Evolutionary conservation across 2,113 vertebrate genomes (phyloP).

Genomic region (Miniopterus natalensis): DNA sequence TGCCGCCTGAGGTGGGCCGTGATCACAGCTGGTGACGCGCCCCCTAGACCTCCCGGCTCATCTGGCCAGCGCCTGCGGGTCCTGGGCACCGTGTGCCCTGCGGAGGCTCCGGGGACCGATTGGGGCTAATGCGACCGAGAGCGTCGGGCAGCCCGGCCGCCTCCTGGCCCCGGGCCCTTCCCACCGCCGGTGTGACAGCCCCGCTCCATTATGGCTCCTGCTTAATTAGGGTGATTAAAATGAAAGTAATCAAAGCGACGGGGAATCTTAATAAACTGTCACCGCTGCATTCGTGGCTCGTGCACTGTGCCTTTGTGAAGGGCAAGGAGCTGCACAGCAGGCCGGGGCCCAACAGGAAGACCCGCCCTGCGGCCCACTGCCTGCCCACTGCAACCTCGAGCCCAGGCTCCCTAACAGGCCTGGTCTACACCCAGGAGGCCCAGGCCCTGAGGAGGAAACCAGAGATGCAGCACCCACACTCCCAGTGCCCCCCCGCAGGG

Average conservation of each 20-base stretch:
- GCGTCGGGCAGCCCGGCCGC: neutral
- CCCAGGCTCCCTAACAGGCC: neutral
- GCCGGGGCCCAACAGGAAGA: accelerated
- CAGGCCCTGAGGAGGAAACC: neutral
- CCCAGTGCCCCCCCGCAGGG: neutral
- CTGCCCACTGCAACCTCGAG: neutral
- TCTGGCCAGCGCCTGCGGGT: constrained; percentile 52
- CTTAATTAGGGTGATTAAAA: constrained; percentile 86
- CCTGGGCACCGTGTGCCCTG: accelerated
- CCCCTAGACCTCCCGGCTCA: accelerated
- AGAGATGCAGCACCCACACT: accelerated
- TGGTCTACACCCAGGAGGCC: accelerated
- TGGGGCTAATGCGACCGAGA: neutral
- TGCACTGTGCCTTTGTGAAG: neutral
- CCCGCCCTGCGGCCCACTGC: neutral
- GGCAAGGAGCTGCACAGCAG: neutral
- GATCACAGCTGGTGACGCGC: accelerated
- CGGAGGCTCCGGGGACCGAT: neutral
- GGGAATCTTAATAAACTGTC: constrained; percentile 74
- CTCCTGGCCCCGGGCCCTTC: neutral
- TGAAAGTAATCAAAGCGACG: constrained; percentile 82
- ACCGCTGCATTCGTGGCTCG: neutral
- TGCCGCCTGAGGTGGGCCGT: neutral
- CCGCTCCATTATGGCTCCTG: constrained; percentile 72
- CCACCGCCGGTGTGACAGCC: constrained; percentile 62